Evolutionary conservation across 2,888 invertebrate species (phyloP), one percentile per base, ranked within the genome.

Genomic region (Lagria hirta): DNA sequence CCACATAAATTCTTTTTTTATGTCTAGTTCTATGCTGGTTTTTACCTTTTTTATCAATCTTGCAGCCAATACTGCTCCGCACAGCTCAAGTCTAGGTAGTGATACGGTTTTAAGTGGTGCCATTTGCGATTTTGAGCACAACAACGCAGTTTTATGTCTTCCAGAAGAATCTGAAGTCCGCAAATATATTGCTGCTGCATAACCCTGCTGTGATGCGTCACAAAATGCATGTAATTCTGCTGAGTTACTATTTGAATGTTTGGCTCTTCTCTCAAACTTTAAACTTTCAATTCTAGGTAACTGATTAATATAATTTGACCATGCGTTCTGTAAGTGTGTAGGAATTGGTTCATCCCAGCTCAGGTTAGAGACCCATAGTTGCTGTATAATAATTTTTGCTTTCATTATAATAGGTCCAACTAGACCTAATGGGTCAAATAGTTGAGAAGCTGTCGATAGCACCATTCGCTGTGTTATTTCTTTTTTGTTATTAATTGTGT

Each of bases 11-110:
- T 38, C 21, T 15, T 41, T 6, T 1, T 17, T 17, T 14, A 52
- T 15, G 2, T 16, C 12, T 1, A 47, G 8, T 3, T 24, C 16
- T 1, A 52, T 23, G 3, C 43, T 20, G 0, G 16, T 26, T 4
- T 23, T 23, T 0, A 57, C 42, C n/a, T 35, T 35, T 3, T 17
- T 14, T 4, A 51, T 4, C 7, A 62, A 43, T 18, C 49, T 29
- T 4, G 58, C 30, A 3, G 59, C 23, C 6, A 64, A 24, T 2
- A 57, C 27, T 4, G 63, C 61, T n/a, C 43, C 58, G 17, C 55
- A 55, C 0, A 65, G 45, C 33, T 65, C 63, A 4, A 63, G 30
- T 6, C 52, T 13, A 7, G 64, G 62, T 10, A 64, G 26, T 2
- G 61, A 45, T 1, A 55, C 29, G 15, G 35, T 47, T 28, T 53